phyloP scores from a whole-genome alignment of 2,113 vertebrate species.

The Desmodus rotundus region DNA sequence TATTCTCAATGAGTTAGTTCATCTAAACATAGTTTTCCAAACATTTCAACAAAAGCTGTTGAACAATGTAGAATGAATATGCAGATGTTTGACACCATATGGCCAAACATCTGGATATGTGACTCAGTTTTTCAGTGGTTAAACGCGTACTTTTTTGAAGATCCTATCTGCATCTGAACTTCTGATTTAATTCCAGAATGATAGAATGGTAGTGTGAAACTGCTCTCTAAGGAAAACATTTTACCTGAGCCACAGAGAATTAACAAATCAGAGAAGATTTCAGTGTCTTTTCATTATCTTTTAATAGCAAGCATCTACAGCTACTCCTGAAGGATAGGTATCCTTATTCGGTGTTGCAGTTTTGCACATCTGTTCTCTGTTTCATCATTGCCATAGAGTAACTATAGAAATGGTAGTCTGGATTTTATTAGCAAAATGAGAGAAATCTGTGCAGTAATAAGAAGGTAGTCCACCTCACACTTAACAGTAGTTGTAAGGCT shows the following conservation, averaged over 20 bases:
- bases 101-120: conserved; percentile 53
- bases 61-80: conserved; percentile 38
- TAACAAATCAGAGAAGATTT: neutral
- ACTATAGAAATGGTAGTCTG: conserved; percentile 46
- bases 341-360: neutral
- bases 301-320: neutral
- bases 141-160: conserved; percentile 41
- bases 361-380: conserved; percentile 18
- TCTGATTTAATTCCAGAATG: conserved; percentile 32
- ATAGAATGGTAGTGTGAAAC: neutral
- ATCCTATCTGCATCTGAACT: neutral
- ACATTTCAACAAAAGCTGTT: conserved; percentile 30
- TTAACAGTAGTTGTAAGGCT: conserved; percentile 62
- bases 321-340: neutral
- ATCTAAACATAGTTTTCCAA: conserved; percentile 2
- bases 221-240: neutral
- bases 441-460: conserved; percentile 43
- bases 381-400: neutral
- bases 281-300: neutral
- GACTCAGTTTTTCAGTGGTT: conserved; percentile 37
- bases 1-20: conserved; percentile 25
- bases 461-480: conserved; percentile 57
- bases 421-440: conserved; percentile 64
- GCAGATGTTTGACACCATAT: conserved; percentile 58
- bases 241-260: neutral